Conservation (phyloP, 2,113 vertebrate species). For the Pangasianodon gigas region DNA sequence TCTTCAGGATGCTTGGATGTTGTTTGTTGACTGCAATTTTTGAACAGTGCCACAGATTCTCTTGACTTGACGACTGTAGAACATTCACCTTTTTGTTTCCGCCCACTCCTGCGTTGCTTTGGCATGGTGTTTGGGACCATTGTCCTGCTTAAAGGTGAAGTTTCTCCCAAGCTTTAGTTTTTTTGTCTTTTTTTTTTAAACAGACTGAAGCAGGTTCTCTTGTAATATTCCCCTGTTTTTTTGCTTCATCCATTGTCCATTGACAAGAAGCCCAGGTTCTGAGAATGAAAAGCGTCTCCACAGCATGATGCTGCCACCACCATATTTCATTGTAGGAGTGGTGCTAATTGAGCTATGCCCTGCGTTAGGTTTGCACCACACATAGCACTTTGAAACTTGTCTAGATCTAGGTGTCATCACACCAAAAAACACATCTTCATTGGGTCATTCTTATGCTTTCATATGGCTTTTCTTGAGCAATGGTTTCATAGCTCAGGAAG, state of each 20-base stretch:
- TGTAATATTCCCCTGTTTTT: not conserved
- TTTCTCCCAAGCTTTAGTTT: not conserved
- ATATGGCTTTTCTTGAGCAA: not conserved
- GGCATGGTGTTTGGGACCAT: not conserved
- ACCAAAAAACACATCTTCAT: not conserved
- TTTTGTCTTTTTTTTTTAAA: not conserved
- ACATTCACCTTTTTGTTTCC: not conserved
- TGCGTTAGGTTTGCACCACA: not conserved
- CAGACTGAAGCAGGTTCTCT: not conserved
- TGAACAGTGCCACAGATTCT: not conserved
- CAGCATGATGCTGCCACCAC: not conserved
- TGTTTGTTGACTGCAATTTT: not conserved
- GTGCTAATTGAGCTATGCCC: not conserved
- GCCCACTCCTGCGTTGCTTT: not conserved
- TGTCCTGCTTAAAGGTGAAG: not conserved
- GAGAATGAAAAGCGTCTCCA: not conserved
- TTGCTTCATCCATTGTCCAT: not conserved
- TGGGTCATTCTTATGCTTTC: not conserved
- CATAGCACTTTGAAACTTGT: not conserved
- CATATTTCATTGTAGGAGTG: not conserved
- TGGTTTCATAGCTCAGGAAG: not conserved
- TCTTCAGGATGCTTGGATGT: not conserved
- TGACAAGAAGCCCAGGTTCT: not conserved
- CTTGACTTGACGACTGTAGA: not conserved
- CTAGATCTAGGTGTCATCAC: not conserved